Base-by-base conservation (phyloP, 2,797 vertebrate species). In the Silurus lanzhouensis region DNA sequence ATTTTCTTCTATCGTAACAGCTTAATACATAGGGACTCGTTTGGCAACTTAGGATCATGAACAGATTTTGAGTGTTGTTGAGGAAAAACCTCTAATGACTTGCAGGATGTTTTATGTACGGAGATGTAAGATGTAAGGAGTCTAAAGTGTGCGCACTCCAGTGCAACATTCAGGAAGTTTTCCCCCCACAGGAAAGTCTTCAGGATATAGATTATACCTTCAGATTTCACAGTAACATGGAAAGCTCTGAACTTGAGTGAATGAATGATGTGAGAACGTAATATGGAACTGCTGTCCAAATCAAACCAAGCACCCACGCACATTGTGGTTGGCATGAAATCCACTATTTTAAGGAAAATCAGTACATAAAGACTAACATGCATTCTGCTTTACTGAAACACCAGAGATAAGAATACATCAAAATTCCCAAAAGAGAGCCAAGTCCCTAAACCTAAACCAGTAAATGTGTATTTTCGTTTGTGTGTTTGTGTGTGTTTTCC, bases 371-470 rank as follows among this genome's bases (percentile, higher is more conserved):
- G 63, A 12, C 20, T n/a, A 81, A 31, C 20, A 19, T 55, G 5
- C 10, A 31, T 10, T 38, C 46, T 68, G 52, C 64, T 68, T 57
- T 38, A 80, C 31, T 68, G 10, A 79, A 57, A 25, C 46, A 60
- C 17, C 17, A 58, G 19, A 79, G 48, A 22, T 7, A 22, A 67
- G 25, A 9, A 46, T n/a, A 57, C 25, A 71, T 60, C 48, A 70
- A 6, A 60, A 60, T 12, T 61, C 57, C 64, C 82, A 75, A 14
- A 31, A 76, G 44, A 63, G 6, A 80, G 20, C 61, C 78, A 80
- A 68, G 17, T 20, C 25, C 5, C 22, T 78, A 12, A 78, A 78
- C 83, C 25, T 78, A 15, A 78, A 78, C 83, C 68, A 67, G 64
- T 22, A 71, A 83, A 66, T 67, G 44, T 75, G 63, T 74, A 20